These are phyloP conservation scores for Apamea epomidion DNA, from an alignment of 2,888 invertebrate species.

Conservation along the genomic window DNA sequence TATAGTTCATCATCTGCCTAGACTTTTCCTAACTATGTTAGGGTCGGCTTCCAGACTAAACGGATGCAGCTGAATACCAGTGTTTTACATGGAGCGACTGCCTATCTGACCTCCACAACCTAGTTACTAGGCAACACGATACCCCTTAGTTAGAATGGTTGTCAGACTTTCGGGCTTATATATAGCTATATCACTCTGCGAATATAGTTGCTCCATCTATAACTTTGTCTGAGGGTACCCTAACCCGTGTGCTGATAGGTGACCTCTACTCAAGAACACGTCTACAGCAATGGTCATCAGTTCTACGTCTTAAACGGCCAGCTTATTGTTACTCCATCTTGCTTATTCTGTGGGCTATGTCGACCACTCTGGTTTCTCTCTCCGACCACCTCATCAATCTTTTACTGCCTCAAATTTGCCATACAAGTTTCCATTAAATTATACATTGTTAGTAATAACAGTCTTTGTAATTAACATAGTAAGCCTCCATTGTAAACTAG, in stretches of 20 bases:
- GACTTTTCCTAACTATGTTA: too few species aligned
- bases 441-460: conserved; percentile 43
- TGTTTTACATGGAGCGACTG: too few species aligned
- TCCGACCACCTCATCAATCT: conserved; percentile 6
- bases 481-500: conserved; percentile 44
- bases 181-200: too few species aligned
- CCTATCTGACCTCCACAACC: too few species aligned
- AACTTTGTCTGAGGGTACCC: background rate
- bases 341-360: background rate
- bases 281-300: background rate
- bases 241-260: background rate
- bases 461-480: conserved; percentile 44
- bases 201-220: background rate
- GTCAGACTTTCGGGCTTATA: too few species aligned
- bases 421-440: conserved; percentile 32
- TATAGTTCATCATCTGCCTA: background rate
- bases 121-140: too few species aligned
- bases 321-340: background rate
- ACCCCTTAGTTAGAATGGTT: too few species aligned
- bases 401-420: background rate
- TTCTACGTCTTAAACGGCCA: background rate
- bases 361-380: background rate
- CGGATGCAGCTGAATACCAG: too few species aligned
- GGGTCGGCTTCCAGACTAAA: too few species aligned
- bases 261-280: background rate